phyloP scores from a whole-genome alignment of 1,140 invertebrate genomes.

The Callitettix versicolor region DNA sequence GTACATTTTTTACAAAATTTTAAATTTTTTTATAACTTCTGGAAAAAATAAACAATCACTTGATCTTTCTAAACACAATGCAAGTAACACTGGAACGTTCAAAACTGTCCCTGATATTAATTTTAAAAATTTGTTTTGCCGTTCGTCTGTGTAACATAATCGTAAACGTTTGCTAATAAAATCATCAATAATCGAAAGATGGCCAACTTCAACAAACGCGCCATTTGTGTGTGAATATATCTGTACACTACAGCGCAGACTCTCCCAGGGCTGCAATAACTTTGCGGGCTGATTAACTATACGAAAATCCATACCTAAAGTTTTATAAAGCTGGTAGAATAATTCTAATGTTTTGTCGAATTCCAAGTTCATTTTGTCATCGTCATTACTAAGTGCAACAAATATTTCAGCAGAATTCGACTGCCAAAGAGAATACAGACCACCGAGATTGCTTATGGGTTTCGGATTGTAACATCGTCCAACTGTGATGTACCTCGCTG shows the following conservation, averaged over 20 bases:
- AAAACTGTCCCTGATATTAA: constrained; percentile 50
- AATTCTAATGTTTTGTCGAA: constrained; percentile 37
- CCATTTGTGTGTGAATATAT: constrained; percentile 48
- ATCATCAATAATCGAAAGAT: constrained; percentile 47
- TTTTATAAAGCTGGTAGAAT: constrained; percentile 41
- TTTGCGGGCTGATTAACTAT: constrained; percentile 42
- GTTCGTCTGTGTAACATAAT: constrained; percentile 42
- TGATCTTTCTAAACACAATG: constrained; percentile 45
- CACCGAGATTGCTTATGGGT: constrained; percentile 26
- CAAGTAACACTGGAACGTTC: constrained; percentile 50
- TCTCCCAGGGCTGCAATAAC: constrained; percentile 45
- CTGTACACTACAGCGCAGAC: constrained; percentile 47
- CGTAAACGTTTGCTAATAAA: constrained; percentile 55
- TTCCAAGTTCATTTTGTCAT: constrained; percentile 32
- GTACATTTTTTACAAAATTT: no score
- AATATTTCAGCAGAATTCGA: constrained; percentile 46
- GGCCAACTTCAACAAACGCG: constrained; percentile 51
- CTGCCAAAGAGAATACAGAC: constrained; percentile 50
- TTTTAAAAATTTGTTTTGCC: constrained; percentile 42
- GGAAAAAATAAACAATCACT: constrained; percentile 2
- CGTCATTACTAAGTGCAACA: constrained; percentile 32
- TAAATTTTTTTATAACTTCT: not conserved
- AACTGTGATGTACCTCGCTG: constrained; percentile 46
- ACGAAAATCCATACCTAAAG: constrained; percentile 48
- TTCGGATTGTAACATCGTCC: constrained; percentile 49